phyloP scores from a whole-genome alignment of 1,140 invertebrate genomes.

The Trichonephila clavipes region DNA sequence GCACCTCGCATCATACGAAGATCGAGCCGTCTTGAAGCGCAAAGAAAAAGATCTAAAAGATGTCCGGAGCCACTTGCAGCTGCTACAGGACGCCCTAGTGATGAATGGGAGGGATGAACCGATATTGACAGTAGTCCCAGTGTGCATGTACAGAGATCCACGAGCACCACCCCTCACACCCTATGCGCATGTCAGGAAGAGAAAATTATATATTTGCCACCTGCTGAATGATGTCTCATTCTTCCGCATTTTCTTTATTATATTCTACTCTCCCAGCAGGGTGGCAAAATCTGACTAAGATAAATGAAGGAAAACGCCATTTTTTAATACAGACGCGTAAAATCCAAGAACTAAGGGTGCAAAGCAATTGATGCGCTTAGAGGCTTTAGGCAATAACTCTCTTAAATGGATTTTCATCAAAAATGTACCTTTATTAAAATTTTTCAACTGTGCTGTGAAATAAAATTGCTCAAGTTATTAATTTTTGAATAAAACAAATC shows the following conservation, averaged over 20 bases:
- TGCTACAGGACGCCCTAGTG: constrained; percentile 62
- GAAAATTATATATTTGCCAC: constrained; percentile 75
- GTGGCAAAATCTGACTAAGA: constrained; percentile 46
- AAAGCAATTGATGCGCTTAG: neutral
- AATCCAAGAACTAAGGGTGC: neutral
- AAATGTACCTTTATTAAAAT: neutral
- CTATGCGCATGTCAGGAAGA: constrained; percentile 60
- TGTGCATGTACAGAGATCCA: constrained; percentile 59
- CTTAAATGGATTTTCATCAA: neutral
- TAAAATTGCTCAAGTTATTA: too few relatives aligned
- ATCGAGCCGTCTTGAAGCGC: neutral
- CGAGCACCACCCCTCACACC: neutral
- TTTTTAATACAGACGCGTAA: neutral
- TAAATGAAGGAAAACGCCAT: constrained; percentile 37
- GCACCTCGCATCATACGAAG: constrained; percentile 43
- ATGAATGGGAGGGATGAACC: constrained; percentile 67
- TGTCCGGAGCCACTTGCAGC: constrained; percentile 63
- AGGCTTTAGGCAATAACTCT: neutral
- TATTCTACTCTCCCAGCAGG: constrained; percentile 23
- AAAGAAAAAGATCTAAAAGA: constrained; percentile 39
- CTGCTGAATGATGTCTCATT: constrained; percentile 75
- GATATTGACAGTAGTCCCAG: constrained; percentile 71
- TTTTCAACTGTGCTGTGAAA: too few relatives aligned
- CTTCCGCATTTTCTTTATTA: constrained; percentile 64
- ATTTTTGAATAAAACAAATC: too few relatives aligned